Conservation (phyloP, 2,113 vertebrate species). For the Fregetta grallaria region DNA sequence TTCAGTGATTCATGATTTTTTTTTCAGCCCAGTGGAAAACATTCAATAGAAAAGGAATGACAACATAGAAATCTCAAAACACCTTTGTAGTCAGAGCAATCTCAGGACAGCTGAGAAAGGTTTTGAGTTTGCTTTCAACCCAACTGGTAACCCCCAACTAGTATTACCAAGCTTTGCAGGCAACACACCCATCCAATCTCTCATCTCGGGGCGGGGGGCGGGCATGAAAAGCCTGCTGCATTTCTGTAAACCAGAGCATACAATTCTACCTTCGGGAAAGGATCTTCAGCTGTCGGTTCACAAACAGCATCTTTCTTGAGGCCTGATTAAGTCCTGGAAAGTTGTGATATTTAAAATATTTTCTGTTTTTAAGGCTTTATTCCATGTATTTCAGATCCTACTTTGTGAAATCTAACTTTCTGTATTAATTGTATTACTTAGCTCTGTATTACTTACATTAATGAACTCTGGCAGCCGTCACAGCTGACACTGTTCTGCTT, state of each 20-base stretch:
- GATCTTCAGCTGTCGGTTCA: neutral
- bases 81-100: neutral
- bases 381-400: neutral
- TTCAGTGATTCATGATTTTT: neutral
- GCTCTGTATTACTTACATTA: neutral
- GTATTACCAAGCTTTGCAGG: neutral
- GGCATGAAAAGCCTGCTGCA: neutral
- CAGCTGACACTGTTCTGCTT: neutral
- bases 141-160: neutral
- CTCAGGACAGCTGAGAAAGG: neutral
- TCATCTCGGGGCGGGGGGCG: fast-evolving
- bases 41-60: neutral
- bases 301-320: neutral
- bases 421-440: neutral
- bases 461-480: neutral
- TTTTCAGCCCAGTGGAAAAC: neutral
- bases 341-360: neutral
- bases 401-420: neutral
- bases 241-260: neutral
- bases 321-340: neutral
- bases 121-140: neutral
- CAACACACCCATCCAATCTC: neutral
- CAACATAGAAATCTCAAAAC: neutral
- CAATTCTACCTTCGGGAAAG: neutral
- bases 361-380: neutral